Base-by-base conservation (phyloP, 2,113 vertebrate species). In the Alouatta palliata region DNA sequence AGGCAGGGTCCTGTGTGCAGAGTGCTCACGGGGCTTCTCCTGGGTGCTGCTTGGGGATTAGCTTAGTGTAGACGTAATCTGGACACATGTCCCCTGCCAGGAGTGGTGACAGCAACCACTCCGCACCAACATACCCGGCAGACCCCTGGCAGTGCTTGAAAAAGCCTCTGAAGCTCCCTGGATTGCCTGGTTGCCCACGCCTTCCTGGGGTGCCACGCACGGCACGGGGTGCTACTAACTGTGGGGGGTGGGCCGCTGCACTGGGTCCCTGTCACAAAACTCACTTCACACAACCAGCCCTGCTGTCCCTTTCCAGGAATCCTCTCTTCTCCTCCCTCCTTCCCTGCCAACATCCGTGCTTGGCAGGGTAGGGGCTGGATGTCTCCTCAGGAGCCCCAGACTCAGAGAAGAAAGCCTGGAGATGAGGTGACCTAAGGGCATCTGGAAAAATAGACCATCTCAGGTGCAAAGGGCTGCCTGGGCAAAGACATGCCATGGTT, bases 21-120 rank as follows among this genome's bases (percentile, higher is more conserved):
- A 27, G 73, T 16, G 70, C 87, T 87, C 97, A 81, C 71, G 71
- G 97, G 94, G 91, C 98, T 98, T 98, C 97, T 43, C 40, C 40
- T 88, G 40, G 96, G 92, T 97, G 95, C 89, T 87, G 97, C 97
- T 97, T 95, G 90, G 97, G 98, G 97, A 98, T 97, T 96, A 98
- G 97, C 97, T 97, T 95, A 91, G 97, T 93, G 97, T 97, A 98
- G 96, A 98, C 97, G 98, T 96, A 95, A 97, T 94, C 95, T 96
- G 92, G 97, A 98, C 97, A 96, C 97, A 97, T 93, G 96, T 98
- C 95, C 96, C 97, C 94, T 87, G 82, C 43, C 94, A 94, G 13
- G 76, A 49, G 90, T 97, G 98, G 95, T 98, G 98, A 98, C 98
- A 98, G 97, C 97, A 97, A 97, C 94, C 98, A 98, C 97, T 98